These are phyloP conservation scores for Habroteleia sp. DNA, from an alignment of 2,888 invertebrate genomes.

Conservation along the genomic window DNA sequence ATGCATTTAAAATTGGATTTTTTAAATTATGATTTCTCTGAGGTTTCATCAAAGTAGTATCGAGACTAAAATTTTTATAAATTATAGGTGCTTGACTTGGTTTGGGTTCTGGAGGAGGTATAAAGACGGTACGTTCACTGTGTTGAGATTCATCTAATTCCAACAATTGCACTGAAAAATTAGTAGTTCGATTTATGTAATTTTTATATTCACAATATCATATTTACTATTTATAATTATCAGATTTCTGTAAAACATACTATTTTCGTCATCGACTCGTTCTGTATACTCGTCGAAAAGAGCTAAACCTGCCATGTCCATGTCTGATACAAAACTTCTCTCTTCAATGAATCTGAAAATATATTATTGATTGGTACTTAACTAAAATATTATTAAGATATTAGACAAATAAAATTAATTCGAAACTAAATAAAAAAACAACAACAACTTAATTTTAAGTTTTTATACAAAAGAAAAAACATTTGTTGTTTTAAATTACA, in stretches of 20 bases:
- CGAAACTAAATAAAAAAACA: slow-evolving; percentile 2
- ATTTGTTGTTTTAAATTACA: no score
- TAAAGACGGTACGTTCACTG: slow-evolving; percentile 95
- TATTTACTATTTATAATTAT: no score
- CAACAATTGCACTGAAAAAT: no score
- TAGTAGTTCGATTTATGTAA: no score
- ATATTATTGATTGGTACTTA: no score
- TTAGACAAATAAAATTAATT: no score
- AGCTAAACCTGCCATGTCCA: slow-evolving; percentile 93
- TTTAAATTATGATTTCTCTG: slow-evolving; percentile 76
- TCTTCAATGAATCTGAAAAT: slow-evolving; percentile 95
- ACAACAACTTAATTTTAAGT: no score
- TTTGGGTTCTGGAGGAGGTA: slow-evolving; percentile 93
- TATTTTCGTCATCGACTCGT: slow-evolving; percentile 83
- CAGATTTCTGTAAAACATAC: no score
- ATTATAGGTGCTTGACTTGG: slow-evolving; percentile 75
- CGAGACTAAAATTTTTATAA: slow-evolving; percentile 85
- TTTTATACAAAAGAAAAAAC: no score
- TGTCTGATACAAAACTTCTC: slow-evolving; percentile 98
- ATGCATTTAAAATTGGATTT: slow-evolving; percentile 76
- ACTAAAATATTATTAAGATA: no score
- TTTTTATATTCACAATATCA: no score
- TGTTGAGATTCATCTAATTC: slow-evolving; percentile 90
- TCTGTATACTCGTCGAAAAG: slow-evolving; percentile 99
- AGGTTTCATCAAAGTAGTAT: slow-evolving; percentile 83